A percentile compares a stretch with the other conserved stretches of the same genome.
phyloP scores from a whole-genome alignment of 2,113 vertebrate genomes.

The Neolamprologus cancellatus region DNA sequence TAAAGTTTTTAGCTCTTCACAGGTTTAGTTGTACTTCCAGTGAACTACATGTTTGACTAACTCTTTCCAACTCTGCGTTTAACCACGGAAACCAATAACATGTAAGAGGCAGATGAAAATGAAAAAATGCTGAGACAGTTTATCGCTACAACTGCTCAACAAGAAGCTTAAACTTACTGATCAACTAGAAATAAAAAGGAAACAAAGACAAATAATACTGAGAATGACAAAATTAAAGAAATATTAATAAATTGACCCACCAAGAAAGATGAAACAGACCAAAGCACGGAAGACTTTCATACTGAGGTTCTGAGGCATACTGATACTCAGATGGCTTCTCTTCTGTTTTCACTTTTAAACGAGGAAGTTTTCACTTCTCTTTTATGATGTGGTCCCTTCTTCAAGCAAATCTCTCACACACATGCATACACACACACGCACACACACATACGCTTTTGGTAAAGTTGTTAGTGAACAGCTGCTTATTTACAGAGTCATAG shows the following conservation, averaged over 20 bases:
- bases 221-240: background rate
- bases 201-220: background rate
- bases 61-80: background rate
- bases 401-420: background rate
- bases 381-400: background rate
- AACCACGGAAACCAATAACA: background rate
- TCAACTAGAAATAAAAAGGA: background rate
- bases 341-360: background rate
- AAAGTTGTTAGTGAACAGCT: background rate
- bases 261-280: background rate
- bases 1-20: background rate
- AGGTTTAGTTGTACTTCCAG: background rate
- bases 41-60: background rate
- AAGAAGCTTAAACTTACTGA: background rate
- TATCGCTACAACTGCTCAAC: background rate
- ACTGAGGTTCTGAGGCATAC: background rate
- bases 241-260: background rate
- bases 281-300: background rate
- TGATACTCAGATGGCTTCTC: background rate
- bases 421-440: fast-evolving
- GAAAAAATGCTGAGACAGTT: background rate
- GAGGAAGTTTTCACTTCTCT: background rate
- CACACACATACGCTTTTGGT: background rate
- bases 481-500: background rate
- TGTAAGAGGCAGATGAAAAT: background rate